phyloP scores from a whole-genome alignment of 2,888 invertebrate species.

The Eristalis arbustorum region DNA sequence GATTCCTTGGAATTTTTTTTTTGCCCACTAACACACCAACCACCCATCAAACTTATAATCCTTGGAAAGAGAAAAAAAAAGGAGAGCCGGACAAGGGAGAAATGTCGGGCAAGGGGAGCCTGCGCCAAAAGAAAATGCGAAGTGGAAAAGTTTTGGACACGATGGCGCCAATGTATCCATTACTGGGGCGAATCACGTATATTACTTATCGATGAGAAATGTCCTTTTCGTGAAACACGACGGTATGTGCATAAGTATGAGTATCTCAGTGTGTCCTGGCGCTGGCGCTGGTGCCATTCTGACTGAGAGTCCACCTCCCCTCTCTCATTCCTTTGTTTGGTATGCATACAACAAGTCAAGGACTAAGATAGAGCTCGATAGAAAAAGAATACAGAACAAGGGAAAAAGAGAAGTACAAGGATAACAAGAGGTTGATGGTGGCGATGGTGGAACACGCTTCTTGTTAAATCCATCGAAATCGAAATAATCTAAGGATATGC shows the following conservation, averaged over 20 bases:
- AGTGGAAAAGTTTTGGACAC: conserved; percentile 69
- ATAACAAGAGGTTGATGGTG: conserved; percentile 26
- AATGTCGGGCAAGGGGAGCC: neutral
- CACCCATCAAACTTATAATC: conserved; percentile 49
- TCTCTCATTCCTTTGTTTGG: conserved; percentile 47
- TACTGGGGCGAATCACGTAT: conserved; percentile 61
- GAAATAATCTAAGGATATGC: conserved; percentile 68
- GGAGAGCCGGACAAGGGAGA: neutral
- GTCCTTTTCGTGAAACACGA: conserved; percentile 52
- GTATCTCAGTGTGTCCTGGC: neutral
- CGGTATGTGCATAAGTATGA: conserved; percentile 3
- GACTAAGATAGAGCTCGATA: conserved; percentile 29
- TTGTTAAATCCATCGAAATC: conserved; percentile 68
- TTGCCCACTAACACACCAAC: conserved; percentile 17
- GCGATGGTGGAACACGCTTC: conserved; percentile 52
- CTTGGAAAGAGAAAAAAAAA: conserved; percentile 1
- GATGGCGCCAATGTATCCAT: conserved; percentile 68
- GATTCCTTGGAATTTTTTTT: conserved; percentile 46
- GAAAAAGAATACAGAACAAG: neutral
- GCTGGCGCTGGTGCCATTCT: conserved; percentile 39
- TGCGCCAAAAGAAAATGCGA: conserved; percentile 56
- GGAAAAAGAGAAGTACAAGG: neutral
- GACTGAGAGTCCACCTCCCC: conserved; percentile 12
- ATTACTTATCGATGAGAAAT: conserved; percentile 68
- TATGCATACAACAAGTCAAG: conserved; percentile 55